Base-by-base conservation (phyloP, 1,140 invertebrate species). In the Sycobia sp. region DNA sequence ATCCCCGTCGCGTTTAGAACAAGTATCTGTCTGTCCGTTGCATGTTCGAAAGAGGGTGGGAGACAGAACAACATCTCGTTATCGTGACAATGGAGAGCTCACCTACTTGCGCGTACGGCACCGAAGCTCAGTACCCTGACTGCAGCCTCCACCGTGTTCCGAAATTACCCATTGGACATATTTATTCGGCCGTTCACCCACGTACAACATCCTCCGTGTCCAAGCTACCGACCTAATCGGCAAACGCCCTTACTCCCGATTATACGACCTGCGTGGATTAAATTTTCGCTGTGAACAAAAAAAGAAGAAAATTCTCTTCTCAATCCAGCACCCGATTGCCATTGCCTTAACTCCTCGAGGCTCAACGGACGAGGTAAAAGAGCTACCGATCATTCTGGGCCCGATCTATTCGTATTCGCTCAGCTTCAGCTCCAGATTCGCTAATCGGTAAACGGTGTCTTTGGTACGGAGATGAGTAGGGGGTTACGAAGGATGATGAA, bases 401-500 rank as follows among this genome's bases (percentile, higher is more conserved):
- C n/a, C n/a, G n/a, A n/a, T n/a, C n/a, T n/a, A n/a, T n/a, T n/a
- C 25, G 4, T 16, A 29, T 16, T 4, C n/a, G 25, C 25, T 4
- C 7, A 29, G 25, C 16, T 20, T 29, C 39, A 13, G 23, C 50
- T 11, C 29, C n/a, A 11, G 25, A 23, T 3, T n/a, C n/a, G n/a
- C n/a, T n/a, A n/a, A n/a, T 14, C 29, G 29, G 46, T 43, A 55
- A 44, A 25, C 27, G 20, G 27, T 29, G 44, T 56, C 18, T 41
- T 32, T 0, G 2, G 16, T 18, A 2, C 8, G 49, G 29, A 4
- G 14, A 22, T 10, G 50, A 38, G 20, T 13, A n/a, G n/a, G n/a
- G n/a, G n/a, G n/a, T n/a, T n/a, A n/a, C n/a, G n/a, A 36, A 13
- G 25, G 38, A 29, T 56, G 54, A 56, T 56, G 54, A 44, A 56